Evolutionary conservation across 2,113 vertebrate genomes (phyloP), one percentile per base, ranked within the genome.

Genomic region (Nyctereutes procyonoides): DNA sequence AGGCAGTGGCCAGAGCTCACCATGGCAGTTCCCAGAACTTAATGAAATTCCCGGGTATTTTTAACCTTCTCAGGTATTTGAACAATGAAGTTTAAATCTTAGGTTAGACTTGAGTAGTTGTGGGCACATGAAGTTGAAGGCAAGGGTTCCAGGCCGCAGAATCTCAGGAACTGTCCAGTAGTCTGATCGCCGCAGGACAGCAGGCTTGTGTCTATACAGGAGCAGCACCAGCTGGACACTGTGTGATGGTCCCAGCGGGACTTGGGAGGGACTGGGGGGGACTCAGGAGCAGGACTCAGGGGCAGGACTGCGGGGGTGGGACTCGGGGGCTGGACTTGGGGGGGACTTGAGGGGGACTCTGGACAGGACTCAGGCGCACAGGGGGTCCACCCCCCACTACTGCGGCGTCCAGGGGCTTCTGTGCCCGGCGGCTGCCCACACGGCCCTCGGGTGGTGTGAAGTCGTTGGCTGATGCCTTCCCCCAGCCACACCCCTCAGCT

Each of bases 21-120:
- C 14, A 8, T 15, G 5, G 74, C 43, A 17, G 12, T 20, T 88
- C 62, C 76, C 35, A 5, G 76, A 67, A 53, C 8, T 63, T 14
- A 60, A 32, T 55, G 84, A 19, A 48, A 16, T 20, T 91, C 80
- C 35, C 15, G 55, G 48, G 19, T 76, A n/a, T 71, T 90, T 53
- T 90, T 88, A 81, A 85, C 58, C 60, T 58, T 65, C 82, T 82
- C 63, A 71, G 76, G 71, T 63, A 32, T 32, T 76, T 74, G 38
- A 82, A 67, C 1, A 4, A n/a, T 43, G 71, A n/a, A 4, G 1
- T 71, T 60, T 81, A 28, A 74, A 26, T 81, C 58, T 74, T 43
- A 79, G 65, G 6, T 38, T 71, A 80, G n/a, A 63, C 56, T n/a
- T 10, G 13, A 55, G 28, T n/a, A 17, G 35, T 63, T 56, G 0